Percentiles rank a stretch among this genome's conserved stretches.
phyloP scores from a whole-genome alignment of 2,888 invertebrate genomes.

The Meloe dianella region DNA sequence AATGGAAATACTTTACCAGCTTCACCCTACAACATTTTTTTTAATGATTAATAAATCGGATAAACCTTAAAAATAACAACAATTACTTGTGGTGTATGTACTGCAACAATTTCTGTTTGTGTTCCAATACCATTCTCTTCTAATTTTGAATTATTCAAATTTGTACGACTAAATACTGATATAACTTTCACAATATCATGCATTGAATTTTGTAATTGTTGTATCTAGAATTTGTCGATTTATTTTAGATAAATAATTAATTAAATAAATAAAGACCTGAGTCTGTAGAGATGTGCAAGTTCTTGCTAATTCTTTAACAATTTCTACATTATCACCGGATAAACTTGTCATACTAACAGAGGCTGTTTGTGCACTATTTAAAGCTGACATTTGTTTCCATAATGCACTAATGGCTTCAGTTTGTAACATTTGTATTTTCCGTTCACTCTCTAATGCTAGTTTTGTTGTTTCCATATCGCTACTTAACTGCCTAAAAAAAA shows the following conservation, averaged over 20 bases:
- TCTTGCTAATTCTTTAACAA: slow-evolving; percentile 75
- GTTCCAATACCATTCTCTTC: slow-evolving; percentile 67
- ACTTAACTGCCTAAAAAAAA: slow-evolving; percentile 71
- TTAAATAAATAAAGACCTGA: slow-evolving; percentile 64
- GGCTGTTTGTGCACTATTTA: slow-evolving; percentile 60
- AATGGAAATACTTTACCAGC: slow-evolving; percentile 57
- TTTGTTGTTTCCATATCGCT: slow-evolving; percentile 86
- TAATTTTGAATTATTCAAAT: slow-evolving; percentile 42
- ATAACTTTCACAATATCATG: slow-evolving; percentile 77
- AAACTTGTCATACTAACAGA: slow-evolving; percentile 47
- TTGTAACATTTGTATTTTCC: slow-evolving; percentile 84
- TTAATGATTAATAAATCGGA: too few relatives aligned
- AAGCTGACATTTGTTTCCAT: slow-evolving; percentile 83
- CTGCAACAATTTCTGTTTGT: slow-evolving; percentile 82
- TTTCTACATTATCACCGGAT: slow-evolving; percentile 64
- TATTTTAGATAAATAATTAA: neutral
- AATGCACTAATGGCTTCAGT: slow-evolving; percentile 90
- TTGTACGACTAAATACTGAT: slow-evolving; percentile 61
- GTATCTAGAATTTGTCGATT: slow-evolving; percentile 64
- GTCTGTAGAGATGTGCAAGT: slow-evolving; percentile 76
- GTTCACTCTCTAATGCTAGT: slow-evolving; percentile 81
- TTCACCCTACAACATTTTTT: slow-evolving; percentile 49
- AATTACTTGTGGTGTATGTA: slow-evolving; percentile 76
- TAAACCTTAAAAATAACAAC: slow-evolving; percentile 7
- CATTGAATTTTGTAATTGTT: slow-evolving; percentile 80